Evolutionary conservation across 2,797 vertebrate genomes (phyloP).

Genomic region (Pipistrellus nathusii): DNA sequence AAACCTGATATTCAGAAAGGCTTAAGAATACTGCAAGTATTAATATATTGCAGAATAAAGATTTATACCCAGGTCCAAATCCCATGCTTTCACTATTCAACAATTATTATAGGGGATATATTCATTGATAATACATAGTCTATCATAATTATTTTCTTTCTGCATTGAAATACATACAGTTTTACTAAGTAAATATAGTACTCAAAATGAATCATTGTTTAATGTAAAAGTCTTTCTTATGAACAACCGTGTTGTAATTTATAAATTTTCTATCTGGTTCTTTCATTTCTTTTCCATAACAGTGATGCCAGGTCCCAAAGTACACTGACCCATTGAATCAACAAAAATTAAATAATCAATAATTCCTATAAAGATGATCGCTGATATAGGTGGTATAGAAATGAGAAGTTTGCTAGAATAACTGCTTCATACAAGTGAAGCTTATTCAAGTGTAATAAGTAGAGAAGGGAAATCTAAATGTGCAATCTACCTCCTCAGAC

Average conservation of each 20-base stretch:
- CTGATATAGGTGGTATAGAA: background rate
- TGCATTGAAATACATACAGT: background rate
- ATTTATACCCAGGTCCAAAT: slow-evolving; percentile 55
- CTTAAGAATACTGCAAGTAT: background rate
- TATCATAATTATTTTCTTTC: background rate
- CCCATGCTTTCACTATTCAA: slow-evolving; percentile 28
- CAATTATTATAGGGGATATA: slow-evolving; percentile 13
- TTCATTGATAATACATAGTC: background rate
- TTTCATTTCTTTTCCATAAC: slow-evolving; percentile 17
- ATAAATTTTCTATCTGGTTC: background rate
- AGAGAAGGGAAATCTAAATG: background rate
- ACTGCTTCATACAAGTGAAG: background rate
- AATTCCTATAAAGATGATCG: slow-evolving; percentile 10
- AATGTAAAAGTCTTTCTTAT: slow-evolving; percentile 2
- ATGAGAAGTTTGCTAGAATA: slow-evolving; percentile 27
- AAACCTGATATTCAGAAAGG: slow-evolving; percentile 24
- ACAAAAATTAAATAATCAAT: slow-evolving; percentile 43
- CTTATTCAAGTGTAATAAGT: slow-evolving; percentile 1
- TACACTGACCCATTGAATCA: background rate
- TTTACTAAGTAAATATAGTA: slow-evolving; percentile 37
- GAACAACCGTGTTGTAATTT: background rate
- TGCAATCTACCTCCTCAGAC: background rate
- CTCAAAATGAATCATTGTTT: slow-evolving; percentile 15
- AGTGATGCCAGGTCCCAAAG: background rate
- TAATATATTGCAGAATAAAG: slow-evolving; percentile 44